Percentiles rank a stretch among this genome's conserved stretches.
Evolutionary conservation across 2,113 vertebrate species (phyloP).

Genomic region (Cinclus mexicanus): DNA sequence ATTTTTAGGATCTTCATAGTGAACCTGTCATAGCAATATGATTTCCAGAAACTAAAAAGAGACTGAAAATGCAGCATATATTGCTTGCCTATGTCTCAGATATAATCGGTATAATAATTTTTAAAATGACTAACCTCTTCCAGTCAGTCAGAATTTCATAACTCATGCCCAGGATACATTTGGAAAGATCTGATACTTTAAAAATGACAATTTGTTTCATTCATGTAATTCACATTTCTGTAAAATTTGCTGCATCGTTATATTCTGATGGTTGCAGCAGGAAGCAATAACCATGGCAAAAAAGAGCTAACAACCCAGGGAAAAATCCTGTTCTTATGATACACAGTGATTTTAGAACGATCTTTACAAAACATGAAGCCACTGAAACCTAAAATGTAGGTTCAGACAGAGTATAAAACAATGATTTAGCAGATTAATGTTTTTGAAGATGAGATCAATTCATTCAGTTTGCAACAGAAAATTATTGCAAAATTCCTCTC

Average conservation of each 20-base stretch:
- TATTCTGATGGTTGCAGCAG: background rate
- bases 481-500: background rate
- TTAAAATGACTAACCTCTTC: background rate
- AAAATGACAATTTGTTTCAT: background rate
- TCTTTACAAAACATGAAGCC: constrained; percentile 1
- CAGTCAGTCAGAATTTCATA: background rate
- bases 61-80: background rate
- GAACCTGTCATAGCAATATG: background rate
- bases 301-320: background rate
- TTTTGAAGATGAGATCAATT: constrained; percentile 5
- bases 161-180: background rate
- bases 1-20: background rate
- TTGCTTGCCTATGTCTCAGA: background rate
- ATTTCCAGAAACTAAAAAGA: background rate
- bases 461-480: background rate
- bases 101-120: background rate
- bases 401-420: constrained; percentile 5
- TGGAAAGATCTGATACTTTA: background rate
- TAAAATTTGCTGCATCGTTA: background rate
- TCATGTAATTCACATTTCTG: background rate
- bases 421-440: background rate
- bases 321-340: background rate
- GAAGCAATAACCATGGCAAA: constrained; percentile 14
- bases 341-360: background rate
- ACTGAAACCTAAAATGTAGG: background rate